phyloP scores from a whole-genome alignment of 2,888 invertebrate species.

The Dryobota labecula region DNA sequence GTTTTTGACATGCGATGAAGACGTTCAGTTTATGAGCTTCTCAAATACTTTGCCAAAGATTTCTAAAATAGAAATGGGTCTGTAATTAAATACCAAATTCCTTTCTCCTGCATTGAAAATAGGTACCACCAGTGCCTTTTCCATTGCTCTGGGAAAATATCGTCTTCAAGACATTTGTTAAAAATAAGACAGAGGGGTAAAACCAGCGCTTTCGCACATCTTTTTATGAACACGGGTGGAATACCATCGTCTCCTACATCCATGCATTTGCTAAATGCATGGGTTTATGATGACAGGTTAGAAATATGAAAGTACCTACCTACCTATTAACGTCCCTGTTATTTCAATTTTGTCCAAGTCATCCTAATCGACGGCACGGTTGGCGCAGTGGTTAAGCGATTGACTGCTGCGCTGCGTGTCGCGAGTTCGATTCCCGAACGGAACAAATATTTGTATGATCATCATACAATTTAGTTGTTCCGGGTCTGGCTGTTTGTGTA shows the following conservation, averaged over 20 bases:
- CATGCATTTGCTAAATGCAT: no score
- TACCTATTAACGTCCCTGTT: no score
- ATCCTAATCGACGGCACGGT: no score
- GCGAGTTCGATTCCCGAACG: no score
- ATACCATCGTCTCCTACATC: background rate
- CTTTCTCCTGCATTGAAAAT: slow-evolving; percentile 1
- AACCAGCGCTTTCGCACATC: background rate
- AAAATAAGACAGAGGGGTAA: background rate
- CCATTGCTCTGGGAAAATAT: background rate
- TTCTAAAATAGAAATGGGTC: background rate
- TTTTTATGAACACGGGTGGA: background rate
- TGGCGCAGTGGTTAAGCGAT: no score
- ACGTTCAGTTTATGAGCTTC: background rate
- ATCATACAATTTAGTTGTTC: no score
- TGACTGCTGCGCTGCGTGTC: no score
- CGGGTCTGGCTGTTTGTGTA: no score
- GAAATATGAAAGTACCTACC: no score
- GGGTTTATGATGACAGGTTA: no score
- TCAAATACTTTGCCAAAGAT: background rate
- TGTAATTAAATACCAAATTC: background rate
- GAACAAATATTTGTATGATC: no score
- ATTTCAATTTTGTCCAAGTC: no score
- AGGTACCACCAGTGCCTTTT: background rate
- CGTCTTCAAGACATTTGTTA: background rate
- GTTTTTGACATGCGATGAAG: slow-evolving; percentile 2